Evolutionary conservation across 2,113 vertebrate species (phyloP).

Genomic region (Actenoides lindsayi): DNA sequence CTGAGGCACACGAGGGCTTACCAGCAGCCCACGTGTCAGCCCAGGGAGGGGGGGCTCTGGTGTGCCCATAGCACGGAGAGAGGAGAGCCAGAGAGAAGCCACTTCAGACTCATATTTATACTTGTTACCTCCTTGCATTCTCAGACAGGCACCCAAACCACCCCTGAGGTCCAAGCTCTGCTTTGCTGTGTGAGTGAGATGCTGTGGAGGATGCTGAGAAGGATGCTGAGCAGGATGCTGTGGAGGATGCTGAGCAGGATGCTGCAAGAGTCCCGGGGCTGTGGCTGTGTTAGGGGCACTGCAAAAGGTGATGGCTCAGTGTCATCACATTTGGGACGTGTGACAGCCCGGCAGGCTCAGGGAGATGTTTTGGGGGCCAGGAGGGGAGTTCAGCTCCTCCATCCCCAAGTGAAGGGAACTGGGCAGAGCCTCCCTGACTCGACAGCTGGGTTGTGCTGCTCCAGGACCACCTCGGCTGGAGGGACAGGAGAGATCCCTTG

Average conservation of each 20-base stretch:
- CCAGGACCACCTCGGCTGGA: rapidly evolving
- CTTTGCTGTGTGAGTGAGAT: too few species aligned
- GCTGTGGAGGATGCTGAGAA: too few species aligned
- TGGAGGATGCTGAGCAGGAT: too few species aligned
- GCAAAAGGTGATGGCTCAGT: too few species aligned
- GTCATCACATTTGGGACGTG: too few species aligned
- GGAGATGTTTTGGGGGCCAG: neutral
- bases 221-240: too few species aligned
- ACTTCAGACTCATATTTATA: neutral
- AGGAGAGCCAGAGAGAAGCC: neutral
- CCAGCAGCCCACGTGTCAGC: neutral
- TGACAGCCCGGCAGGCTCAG: neutral
- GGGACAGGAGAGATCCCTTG: neutral
- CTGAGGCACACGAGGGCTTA: neutral
- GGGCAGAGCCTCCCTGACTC: neutral
- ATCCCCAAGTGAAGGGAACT: neutral
- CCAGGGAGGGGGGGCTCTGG: neutral
- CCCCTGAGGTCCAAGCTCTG: neutral
- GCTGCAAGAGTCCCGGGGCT: too few species aligned
- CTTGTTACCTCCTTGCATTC: neutral
- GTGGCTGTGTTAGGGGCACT: too few species aligned
- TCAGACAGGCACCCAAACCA: neutral
- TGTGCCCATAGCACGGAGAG: rapidly evolving
- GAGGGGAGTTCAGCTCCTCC: neutral
- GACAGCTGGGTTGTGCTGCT: neutral